Evolutionary conservation across 1,140 invertebrate species (phyloP).

Genomic region (Hypothenemus hampei): DNA sequence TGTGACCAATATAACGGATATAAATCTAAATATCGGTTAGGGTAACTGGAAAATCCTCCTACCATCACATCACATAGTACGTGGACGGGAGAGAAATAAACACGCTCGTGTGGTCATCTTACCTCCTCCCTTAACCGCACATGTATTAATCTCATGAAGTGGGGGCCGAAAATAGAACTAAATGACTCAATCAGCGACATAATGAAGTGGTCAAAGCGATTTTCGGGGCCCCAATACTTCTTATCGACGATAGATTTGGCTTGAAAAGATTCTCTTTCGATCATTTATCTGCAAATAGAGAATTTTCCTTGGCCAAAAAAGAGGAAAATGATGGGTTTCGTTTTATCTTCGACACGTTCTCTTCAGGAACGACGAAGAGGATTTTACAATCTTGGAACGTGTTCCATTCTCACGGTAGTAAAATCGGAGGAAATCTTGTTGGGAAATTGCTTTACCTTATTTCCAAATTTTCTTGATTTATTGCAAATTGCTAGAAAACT

Average conservation of each 20-base stretch:
- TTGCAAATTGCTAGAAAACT: conserved; percentile 24
- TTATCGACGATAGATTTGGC: conserved; percentile 33
- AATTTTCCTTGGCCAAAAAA: conserved; percentile 17
- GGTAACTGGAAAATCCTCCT: conserved; percentile 22
- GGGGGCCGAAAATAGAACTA: too few species aligned
- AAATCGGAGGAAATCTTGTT: conserved; percentile 32
- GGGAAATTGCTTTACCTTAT: conserved; percentile 29
- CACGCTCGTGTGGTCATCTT: conserved; percentile 28
- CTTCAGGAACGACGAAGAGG: conserved; percentile 13
- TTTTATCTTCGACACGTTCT: conserved; percentile 23
- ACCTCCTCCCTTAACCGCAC: conserved; percentile 29
- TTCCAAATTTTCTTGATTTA: conserved; percentile 37
- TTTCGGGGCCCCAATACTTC: conserved; percentile 29
- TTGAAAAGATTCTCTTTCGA: conserved; percentile 32
- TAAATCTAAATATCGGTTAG: conserved; percentile 33
- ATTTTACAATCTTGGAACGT: conserved; percentile 36
- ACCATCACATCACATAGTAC: conserved; percentile 20
- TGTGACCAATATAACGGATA: conserved; percentile 29
- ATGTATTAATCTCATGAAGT: conserved; percentile 41
- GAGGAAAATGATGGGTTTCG: conserved; percentile 14
- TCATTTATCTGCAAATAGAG: conserved; percentile 36
- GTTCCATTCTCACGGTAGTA: conserved; percentile 36
- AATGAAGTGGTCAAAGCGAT: conserved; percentile 41
- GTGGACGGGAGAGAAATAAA: conserved; percentile 6
- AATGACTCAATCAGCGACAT: conserved; percentile 42